Evolutionary conservation across 2,797 vertebrate genomes (phyloP).

Genomic region (Dendrocincla tyrannina): DNA sequence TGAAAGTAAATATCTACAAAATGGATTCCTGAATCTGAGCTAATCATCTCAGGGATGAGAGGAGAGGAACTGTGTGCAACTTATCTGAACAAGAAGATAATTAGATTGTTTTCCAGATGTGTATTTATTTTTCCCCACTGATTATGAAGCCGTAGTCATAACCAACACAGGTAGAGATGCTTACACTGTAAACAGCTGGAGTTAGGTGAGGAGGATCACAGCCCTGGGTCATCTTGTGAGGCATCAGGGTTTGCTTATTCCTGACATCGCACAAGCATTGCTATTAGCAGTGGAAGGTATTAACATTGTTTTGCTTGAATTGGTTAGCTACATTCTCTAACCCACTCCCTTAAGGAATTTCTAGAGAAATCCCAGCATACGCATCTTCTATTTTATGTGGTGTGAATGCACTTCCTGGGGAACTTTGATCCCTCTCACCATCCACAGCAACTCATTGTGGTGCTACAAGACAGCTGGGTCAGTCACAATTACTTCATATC

Average conservation of each 20-base stretch:
- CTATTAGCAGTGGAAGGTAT: neutral
- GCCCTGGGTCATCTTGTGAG: neutral
- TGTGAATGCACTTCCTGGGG: neutral
- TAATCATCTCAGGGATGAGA: neutral
- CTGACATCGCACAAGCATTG: neutral
- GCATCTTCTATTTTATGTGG: neutral
- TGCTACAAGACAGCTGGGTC: neutral
- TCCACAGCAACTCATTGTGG: neutral
- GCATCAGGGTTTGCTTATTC: neutral
- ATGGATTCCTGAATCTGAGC: neutral
- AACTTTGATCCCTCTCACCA: neutral
- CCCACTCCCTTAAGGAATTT: neutral
- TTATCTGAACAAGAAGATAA: neutral
- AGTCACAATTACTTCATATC: neutral
- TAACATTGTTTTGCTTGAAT: neutral
- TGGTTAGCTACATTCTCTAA: neutral
- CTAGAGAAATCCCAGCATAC: neutral
- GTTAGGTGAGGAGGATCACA: neutral
- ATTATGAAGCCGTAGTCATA: neutral
- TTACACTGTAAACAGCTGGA: neutral
- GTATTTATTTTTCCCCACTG: neutral
- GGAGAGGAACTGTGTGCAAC: neutral
- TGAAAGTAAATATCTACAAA: neutral
- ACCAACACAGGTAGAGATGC: neutral
- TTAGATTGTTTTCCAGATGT: neutral